Conservation (phyloP, 2,888 invertebrate species). For the Conomelus anceps region DNA sequence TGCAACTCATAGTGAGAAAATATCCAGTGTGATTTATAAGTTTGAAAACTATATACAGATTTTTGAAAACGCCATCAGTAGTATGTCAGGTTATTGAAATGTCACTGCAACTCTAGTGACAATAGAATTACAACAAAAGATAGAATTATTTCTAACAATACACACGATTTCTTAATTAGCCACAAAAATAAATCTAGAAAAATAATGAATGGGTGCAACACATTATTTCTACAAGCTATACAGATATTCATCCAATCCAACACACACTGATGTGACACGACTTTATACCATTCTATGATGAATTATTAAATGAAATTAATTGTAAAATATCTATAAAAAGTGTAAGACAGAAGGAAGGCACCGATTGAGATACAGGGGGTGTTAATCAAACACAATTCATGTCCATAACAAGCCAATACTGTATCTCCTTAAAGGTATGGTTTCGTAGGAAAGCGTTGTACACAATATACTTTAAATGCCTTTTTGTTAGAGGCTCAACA, state of each 20-base stretch:
- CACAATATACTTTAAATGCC: background rate
- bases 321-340: background rate
- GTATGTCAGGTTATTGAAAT: too few relatives aligned
- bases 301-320: background rate
- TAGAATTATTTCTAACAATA: background rate
- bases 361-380: background rate
- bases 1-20: too few relatives aligned
- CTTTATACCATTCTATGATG: background rate
- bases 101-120: too few relatives aligned
- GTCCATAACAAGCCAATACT: background rate
- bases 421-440: background rate
- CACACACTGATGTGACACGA: background rate
- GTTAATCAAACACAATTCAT: background rate
- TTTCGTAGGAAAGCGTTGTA: background rate
- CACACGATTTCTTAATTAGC: background rate
- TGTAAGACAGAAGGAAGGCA: background rate
- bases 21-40: too few relatives aligned
- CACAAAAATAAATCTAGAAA: background rate
- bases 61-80: too few relatives aligned
- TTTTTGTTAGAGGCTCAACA: background rate
- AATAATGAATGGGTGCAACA: background rate
- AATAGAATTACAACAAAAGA: too few relatives aligned
- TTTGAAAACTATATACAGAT: too few relatives aligned
- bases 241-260: background rate
- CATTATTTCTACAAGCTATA: background rate